phyloP scores from a whole-genome alignment of 2,797 vertebrate species.

The Vultur gryphus region DNA sequence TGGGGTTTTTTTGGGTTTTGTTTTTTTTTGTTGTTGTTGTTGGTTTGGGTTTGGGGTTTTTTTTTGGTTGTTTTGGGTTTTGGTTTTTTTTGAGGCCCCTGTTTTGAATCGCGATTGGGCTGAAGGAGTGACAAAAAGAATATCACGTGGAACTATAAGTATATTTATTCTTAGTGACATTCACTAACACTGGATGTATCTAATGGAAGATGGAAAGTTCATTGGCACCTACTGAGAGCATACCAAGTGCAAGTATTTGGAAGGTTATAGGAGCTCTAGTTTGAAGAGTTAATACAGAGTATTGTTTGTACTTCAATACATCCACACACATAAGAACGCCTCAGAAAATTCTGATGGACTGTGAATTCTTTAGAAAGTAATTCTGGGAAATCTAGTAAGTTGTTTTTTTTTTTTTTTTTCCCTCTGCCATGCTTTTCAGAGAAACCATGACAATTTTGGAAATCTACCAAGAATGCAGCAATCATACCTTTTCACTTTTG shows the following conservation, averaged over 20 bases:
- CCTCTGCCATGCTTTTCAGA: neutral
- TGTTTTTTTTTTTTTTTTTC: neutral
- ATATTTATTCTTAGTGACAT: neutral
- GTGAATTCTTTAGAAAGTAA: neutral
- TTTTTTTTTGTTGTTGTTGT: neutral
- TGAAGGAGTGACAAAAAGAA: neutral
- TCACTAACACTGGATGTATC: neutral
- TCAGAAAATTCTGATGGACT: neutral
- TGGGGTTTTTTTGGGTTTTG: rapidly evolving
- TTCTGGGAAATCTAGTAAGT: neutral
- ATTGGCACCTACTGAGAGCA: neutral
- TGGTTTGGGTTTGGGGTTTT: neutral
- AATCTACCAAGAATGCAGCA: neutral
- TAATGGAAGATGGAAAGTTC: neutral
- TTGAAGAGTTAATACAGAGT: neutral
- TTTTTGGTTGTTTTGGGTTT: neutral
- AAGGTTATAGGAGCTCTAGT: neutral
- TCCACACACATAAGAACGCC: neutral
- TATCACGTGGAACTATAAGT: neutral
- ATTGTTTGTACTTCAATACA: neutral
- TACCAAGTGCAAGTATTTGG: neutral
- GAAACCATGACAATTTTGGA: neutral
- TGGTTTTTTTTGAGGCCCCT: neutral
- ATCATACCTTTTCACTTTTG: neutral
- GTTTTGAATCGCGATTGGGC: neutral